phyloP scores from a whole-genome alignment of 2,113 vertebrate species.

The Triplophysa tibetana region DNA sequence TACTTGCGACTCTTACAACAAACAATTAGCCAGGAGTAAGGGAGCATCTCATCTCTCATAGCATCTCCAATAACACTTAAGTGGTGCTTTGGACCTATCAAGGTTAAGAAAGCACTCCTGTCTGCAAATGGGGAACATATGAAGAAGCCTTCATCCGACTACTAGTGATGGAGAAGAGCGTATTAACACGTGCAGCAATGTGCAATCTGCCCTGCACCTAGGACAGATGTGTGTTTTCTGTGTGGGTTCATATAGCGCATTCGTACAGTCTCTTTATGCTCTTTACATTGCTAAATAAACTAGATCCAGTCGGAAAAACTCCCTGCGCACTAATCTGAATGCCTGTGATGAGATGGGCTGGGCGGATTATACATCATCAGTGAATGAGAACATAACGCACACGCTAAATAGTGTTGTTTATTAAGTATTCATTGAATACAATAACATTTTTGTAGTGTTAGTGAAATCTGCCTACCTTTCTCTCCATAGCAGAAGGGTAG shows the following conservation, averaged over 20 bases:
- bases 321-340: slow-evolving; percentile 66
- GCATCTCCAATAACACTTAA: not conserved
- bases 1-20: not conserved
- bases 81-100: not conserved
- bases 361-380: slow-evolving; percentile 56
- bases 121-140: not conserved
- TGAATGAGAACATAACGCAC: slow-evolving; percentile 46
- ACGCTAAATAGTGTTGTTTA: slow-evolving; percentile 56
- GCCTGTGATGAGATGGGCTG: slow-evolving; percentile 51
- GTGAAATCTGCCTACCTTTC: slow-evolving; percentile 75
- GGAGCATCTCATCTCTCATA: not conserved
- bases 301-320: slow-evolving; percentile 63
- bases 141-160: not conserved
- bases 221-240: not conserved
- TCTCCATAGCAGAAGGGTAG: slow-evolving; percentile 72
- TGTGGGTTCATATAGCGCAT: not conserved
- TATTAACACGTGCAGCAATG: slow-evolving; percentile 14
- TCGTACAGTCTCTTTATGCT: not conserved
- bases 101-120: not conserved
- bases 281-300: slow-evolving; percentile 56
- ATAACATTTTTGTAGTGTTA: slow-evolving; percentile 9
- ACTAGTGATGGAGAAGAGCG: slow-evolving; percentile 13
- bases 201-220: not conserved
- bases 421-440: slow-evolving; percentile 43
- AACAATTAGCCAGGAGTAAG: not conserved